Evolutionary conservation across 2,797 vertebrate genomes (phyloP).

Genomic region (Cuniculus paca): DNA sequence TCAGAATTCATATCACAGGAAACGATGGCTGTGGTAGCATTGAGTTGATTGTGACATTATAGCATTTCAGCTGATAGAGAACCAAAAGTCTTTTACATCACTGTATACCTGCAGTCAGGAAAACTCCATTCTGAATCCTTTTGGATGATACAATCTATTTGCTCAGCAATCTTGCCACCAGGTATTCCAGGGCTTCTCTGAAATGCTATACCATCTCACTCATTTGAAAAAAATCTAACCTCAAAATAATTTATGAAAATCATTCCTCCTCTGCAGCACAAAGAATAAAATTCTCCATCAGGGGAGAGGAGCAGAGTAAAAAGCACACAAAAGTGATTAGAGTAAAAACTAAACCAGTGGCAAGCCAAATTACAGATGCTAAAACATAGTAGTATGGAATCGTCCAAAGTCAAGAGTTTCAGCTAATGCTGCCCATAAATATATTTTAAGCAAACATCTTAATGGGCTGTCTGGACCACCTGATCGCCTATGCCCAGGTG

Average conservation of each 20-base stretch:
- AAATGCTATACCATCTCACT: constrained; percentile 4
- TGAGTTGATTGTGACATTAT: background rate
- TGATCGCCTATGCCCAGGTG: background rate
- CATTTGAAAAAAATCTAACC: constrained; percentile 42
- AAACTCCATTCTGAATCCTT: background rate
- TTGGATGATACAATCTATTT: background rate
- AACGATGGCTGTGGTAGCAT: background rate
- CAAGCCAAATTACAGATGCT: constrained; percentile 59
- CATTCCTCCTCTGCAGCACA: constrained; percentile 62
- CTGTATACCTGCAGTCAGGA: background rate
- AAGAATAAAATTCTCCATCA: constrained; percentile 58
- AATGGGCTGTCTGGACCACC: background rate
- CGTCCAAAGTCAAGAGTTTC: constrained; percentile 63
- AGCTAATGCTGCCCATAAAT: background rate
- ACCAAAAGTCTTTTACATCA: background rate
- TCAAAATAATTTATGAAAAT: constrained; percentile 69
- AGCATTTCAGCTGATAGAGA: background rate
- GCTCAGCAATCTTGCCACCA: background rate
- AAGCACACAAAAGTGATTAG: constrained; percentile 16
- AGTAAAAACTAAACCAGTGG: constrained; percentile 60
- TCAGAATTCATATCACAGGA: background rate
- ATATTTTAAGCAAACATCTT: background rate
- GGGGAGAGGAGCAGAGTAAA: constrained; percentile 62
- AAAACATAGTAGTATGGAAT: constrained; percentile 53
- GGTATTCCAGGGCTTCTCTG: background rate